Evolutionary conservation across 2,797 vertebrate species (phyloP).

Genomic region (Crocidura indochinensis): DNA sequence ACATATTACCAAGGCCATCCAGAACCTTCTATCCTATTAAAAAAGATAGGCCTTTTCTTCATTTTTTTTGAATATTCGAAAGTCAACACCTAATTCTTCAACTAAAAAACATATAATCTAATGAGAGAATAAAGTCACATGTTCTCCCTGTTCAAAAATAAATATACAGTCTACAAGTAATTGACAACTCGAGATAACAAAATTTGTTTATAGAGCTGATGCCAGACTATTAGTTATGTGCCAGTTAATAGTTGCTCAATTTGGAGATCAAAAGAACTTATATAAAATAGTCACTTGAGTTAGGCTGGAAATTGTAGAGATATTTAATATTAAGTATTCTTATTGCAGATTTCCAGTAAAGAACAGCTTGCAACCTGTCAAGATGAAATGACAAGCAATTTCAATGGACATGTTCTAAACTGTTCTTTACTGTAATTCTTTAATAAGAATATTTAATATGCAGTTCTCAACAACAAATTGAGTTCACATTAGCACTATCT

Average conservation of each 20-base stretch:
- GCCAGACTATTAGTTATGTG: background rate
- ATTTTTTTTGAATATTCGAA: background rate
- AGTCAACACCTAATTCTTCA: constrained; percentile 16
- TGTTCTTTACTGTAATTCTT: constrained; percentile 63
- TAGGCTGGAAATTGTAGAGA: constrained; percentile 11
- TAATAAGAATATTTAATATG: constrained; percentile 53
- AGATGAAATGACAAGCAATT: constrained; percentile 60
- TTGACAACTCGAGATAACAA: background rate
- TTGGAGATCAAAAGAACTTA: constrained; percentile 17
- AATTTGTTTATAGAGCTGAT: background rate
- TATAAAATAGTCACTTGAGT: constrained; percentile 4
- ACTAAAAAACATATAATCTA: constrained; percentile 21
- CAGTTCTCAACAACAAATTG: constrained; percentile 70
- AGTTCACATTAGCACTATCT: constrained; percentile 39
- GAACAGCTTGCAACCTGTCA: no score
- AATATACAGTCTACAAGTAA: constrained; percentile 6
- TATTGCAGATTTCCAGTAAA: no score
- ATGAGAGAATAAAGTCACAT: background rate
- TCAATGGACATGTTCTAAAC: constrained; percentile 1
- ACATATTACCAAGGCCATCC: background rate
- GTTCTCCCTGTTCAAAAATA: background rate
- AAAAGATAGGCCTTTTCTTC: background rate
- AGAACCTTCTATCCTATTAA: background rate
- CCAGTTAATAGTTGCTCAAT: background rate
- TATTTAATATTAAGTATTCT: background rate